These are phyloP conservation scores for Pyrrhosoma nymphula DNA, from an alignment of 2,888 invertebrate genomes.

Conservation along the genomic window DNA sequence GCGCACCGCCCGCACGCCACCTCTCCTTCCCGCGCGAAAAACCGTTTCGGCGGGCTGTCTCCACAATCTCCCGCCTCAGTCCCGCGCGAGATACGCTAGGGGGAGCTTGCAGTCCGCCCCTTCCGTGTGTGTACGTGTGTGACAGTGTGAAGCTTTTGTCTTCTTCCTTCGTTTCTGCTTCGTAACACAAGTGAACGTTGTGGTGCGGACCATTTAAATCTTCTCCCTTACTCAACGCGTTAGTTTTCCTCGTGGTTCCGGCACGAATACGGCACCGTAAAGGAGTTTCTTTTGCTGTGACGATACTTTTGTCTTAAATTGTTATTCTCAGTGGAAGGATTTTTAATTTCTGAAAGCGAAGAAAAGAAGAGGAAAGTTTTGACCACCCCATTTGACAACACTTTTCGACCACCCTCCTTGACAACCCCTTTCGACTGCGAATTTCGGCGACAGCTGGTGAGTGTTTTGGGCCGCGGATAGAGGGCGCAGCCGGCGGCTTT, in stretches of 20 bases:
- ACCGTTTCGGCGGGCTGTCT: conserved; percentile 14
- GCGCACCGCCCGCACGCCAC: background rate
- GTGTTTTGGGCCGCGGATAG: background rate
- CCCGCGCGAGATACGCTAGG: background rate
- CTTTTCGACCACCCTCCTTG: no score
- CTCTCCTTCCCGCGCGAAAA: background rate
- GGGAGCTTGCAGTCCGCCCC: background rate
- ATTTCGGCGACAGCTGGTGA: background rate
- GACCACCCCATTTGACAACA: no score
- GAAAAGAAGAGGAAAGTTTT: background rate
- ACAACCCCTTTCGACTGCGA: no score
- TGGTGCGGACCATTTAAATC: background rate
- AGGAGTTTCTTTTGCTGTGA: no score
- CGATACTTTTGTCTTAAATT: no score
- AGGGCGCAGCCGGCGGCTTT: background rate
- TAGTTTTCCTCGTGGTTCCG: no score
- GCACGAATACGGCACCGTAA: no score
- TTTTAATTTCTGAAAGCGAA: background rate
- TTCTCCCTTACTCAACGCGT: no score
- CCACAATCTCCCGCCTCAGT: background rate
- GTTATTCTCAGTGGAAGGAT: background rate
- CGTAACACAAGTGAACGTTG: background rate
- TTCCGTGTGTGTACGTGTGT: background rate
- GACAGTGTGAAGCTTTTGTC: background rate
- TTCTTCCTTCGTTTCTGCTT: background rate